Base-by-base conservation (phyloP, 2,888 invertebrate species). In the Calameuta pallipes region DNA sequence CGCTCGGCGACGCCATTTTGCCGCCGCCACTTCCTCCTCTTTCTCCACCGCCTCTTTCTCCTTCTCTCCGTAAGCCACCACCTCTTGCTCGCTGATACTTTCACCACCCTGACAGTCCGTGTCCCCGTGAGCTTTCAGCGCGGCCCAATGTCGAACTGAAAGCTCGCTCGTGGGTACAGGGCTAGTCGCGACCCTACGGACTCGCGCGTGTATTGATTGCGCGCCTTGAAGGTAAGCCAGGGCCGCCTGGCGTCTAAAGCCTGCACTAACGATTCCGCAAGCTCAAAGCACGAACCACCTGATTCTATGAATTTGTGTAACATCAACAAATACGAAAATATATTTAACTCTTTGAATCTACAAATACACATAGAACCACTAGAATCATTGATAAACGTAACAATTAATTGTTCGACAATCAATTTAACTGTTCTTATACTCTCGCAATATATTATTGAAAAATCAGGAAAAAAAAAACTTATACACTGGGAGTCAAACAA, bases 121-220 rank as follows among this genome's bases (percentile, higher is more conserved):
- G 69, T 74, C 36, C 75, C 68, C 76, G 82, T 82, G 83, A 87
- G 86, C 87, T 87, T 85, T 83, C 83, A 82, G 82, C 87, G 88
- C 86, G 83, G 85, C 78, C 85, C 83, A 86, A 85, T 83, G 83
- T 86, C 87, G 83, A 83, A 88, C 88, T 88, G 88, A 88, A 88
- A 88, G 86, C 88, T 87, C 86, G 74, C 78, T 79, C 80, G 82
- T 78, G 80, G 80, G 83, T 83, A 83, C 86, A 85, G 86, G 85
- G 82, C 85, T 80, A 76, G 79, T 79, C 79, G 75, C 80, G 71
- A 74, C 80, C 79, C 78, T 79, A 73, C 76, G 75, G 73, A 77
- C 75, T 78, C 37, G 79, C 79, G 77, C 75, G 70, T 36, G 80
- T 80, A 80, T 80, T 80, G 80, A 80, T 80, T 76, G 71, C 70